Percentiles rank a stretch among this genome's conserved stretches.
phyloP scores from a whole-genome alignment of 1,140 invertebrate species.

The Archivesica marissinica region DNA sequence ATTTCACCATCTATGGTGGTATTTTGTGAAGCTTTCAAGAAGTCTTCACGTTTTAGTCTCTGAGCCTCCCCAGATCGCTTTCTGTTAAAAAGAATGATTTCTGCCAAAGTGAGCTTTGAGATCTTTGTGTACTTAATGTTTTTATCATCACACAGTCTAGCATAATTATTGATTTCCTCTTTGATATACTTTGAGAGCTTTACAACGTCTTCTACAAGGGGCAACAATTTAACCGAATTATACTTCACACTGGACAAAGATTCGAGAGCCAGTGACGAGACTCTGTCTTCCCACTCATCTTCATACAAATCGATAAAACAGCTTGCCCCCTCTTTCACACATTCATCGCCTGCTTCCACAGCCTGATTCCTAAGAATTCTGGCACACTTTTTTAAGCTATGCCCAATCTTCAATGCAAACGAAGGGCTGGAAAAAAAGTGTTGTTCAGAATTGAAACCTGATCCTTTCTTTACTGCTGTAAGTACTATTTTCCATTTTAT shows the following conservation, averaged over 20 bases:
- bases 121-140: neutral
- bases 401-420: constrained; percentile 2
- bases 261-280: neutral
- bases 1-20: neutral
- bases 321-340: neutral
- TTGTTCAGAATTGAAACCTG: neutral
- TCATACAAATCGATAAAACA: constrained; percentile 10
- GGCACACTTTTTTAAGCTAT: constrained; percentile 36
- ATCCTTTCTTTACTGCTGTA: neutral
- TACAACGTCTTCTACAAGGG: constrained; percentile 34
- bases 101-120: neutral
- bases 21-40: neutral
- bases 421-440: neutral
- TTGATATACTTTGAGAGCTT: constrained; percentile 7
- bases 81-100: constrained; percentile 23
- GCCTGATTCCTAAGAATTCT: constrained; percentile 18
- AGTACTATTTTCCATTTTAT: neutral
- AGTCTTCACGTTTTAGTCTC: neutral
- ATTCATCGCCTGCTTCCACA: neutral
- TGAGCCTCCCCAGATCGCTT: constrained; percentile 8
- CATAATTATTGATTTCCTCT: neutral
- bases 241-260: neutral
- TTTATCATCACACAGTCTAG: neutral
- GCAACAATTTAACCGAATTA: neutral
- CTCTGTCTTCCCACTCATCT: neutral